These are phyloP conservation scores for Catostomus latipinnis DNA, from an alignment of 2,797 vertebrate genomes.

Conservation along the genomic window DNA sequence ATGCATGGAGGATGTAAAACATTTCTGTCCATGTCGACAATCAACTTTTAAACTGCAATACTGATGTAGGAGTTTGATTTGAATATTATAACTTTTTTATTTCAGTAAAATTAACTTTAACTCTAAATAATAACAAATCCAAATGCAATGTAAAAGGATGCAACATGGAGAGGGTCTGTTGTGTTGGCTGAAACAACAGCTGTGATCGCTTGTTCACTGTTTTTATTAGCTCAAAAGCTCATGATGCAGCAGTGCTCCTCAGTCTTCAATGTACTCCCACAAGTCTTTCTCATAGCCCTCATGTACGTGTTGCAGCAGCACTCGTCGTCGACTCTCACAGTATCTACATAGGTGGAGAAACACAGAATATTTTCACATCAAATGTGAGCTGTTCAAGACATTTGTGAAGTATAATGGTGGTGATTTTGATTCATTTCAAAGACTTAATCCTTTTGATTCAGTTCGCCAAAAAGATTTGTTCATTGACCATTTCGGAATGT, in stretches of 20 bases:
- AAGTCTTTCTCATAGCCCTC: conserved; percentile 99
- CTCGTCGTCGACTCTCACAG: conserved; percentile 98
- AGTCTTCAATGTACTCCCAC: conserved; percentile 99
- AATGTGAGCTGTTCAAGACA: too few species aligned
- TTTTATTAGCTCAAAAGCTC: conserved; percentile 61
- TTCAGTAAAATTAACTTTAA: conserved; percentile 99
- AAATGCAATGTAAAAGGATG: conserved; percentile 60
- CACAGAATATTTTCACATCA: background rate
- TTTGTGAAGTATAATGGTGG: too few species aligned
- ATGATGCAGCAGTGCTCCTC: conserved; percentile 81
- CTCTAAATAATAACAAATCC: conserved; percentile 76
- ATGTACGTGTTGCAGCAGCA: conserved; percentile 99
- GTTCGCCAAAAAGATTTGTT: too few species aligned
- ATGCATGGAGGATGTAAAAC: conserved; percentile 72
- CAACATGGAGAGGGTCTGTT: conserved; percentile 81
- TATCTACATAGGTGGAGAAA: conserved; percentile 81
- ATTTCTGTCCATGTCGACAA: conserved; percentile 63
- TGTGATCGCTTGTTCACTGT: background rate
- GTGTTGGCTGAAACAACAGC: conserved; percentile 85
- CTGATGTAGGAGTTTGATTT: conserved; percentile 88
- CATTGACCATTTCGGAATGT: too few species aligned
- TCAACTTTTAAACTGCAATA: conserved; percentile 85
- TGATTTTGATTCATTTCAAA: too few species aligned
- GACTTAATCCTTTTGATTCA: too few species aligned
- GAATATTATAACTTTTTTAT: conserved; percentile 89